A percentile compares a stretch with the other conserved stretches of the same genome.
phyloP scores from a whole-genome alignment of 1,140 invertebrate species.

The Drosophila mauritiana region DNA sequence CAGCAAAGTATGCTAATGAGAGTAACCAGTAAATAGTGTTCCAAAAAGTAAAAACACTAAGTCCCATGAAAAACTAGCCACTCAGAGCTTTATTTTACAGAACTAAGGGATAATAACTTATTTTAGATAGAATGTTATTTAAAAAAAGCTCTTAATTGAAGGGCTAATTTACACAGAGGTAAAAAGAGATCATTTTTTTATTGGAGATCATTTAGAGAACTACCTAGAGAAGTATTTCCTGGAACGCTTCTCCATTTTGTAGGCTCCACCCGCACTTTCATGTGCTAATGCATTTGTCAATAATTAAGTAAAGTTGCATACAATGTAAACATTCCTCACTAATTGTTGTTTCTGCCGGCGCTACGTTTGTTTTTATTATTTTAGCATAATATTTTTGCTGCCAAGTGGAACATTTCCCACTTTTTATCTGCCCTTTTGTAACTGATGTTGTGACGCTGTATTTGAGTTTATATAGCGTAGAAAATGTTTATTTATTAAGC shows the following conservation, averaged over 20 bases:
- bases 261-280: neutral
- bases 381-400: conserved; percentile 66
- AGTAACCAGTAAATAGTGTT: neutral
- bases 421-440: conserved; percentile 11
- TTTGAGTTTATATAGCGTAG: conserved; percentile 68
- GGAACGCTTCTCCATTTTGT: conserved; percentile 1
- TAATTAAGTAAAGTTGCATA: conserved; percentile 67
- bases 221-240: neutral
- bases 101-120: no score
- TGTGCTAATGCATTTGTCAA: conserved; percentile 70
- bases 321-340: conserved; percentile 60
- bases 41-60: neutral
- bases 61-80: no score
- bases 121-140: no score
- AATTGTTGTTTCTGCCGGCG: conserved; percentile 58
- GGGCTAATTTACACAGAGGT: no score
- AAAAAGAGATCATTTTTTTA: neutral
- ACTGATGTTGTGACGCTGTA: conserved; percentile 46
- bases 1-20: conserved; percentile 25
- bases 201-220: neutral
- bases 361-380: conserved; percentile 52
- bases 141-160: no score
- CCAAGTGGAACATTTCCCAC: conserved; percentile 58
- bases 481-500: conserved; percentile 76
- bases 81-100: no score